Evolutionary conservation across 2,113 vertebrate genomes (phyloP).

Genomic region (Malaclemys terrapin): DNA sequence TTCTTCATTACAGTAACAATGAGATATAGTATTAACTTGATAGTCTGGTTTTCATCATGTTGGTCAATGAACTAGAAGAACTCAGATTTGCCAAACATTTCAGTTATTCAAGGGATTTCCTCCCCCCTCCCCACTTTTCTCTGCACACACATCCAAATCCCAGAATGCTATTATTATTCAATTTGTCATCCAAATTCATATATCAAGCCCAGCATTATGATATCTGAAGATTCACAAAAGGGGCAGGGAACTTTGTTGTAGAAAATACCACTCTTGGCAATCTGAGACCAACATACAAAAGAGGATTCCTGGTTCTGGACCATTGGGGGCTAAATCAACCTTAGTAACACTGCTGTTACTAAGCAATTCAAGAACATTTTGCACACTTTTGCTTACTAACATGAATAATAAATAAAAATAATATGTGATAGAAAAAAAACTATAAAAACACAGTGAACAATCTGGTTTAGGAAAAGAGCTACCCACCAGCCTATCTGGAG

Average conservation of each 20-base stretch:
- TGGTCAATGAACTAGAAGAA: not conserved
- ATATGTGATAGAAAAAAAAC: accelerated
- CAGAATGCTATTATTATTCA: not conserved
- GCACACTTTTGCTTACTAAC: not conserved
- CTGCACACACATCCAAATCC: not conserved
- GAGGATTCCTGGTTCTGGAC: not conserved
- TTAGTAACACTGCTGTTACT: not conserved
- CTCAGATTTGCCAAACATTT: not conserved
- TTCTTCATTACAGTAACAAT: not conserved
- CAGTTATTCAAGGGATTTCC: not conserved
- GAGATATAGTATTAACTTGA: not conserved
- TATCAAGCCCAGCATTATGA: not conserved
- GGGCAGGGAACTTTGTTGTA: not conserved
- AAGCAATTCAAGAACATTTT: not conserved
- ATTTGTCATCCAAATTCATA: not conserved
- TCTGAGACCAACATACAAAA: not conserved
- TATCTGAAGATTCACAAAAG: not conserved
- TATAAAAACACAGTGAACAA: not conserved
- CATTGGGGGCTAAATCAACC: not conserved
- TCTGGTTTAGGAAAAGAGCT: not conserved
- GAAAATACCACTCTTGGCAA: not conserved
- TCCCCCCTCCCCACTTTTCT: not conserved
- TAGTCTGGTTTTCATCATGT: not conserved
- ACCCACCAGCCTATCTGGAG: not conserved
- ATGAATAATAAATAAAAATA: accelerated